A percentile compares a stretch with the other conserved stretches of the same genome.
Conservation (phyloP, 2,797 vertebrate species). For the Alca torda region DNA sequence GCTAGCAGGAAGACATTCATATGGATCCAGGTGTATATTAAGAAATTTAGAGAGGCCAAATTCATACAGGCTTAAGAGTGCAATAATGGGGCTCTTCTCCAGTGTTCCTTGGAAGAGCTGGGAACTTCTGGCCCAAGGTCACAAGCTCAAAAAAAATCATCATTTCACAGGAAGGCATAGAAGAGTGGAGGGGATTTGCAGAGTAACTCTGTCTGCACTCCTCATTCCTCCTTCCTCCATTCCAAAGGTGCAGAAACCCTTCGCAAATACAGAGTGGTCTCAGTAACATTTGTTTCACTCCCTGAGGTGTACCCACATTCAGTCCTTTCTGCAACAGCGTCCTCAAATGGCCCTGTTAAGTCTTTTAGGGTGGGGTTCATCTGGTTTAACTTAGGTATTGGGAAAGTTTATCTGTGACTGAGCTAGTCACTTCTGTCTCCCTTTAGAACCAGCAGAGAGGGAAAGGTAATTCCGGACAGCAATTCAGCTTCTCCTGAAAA, state of each 20-base stretch:
- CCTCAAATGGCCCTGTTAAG: not conserved
- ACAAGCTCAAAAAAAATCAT: not conserved
- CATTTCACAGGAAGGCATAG: not conserved
- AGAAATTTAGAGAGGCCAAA: not conserved
- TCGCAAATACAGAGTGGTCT: not conserved
- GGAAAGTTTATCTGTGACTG: not conserved
- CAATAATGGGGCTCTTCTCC: not conserved
- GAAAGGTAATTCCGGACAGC: not conserved
- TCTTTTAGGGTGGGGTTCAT: not conserved
- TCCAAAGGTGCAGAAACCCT: not conserved
- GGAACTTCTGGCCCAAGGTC: rapidly evolving
- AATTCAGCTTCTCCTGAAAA: not conserved
- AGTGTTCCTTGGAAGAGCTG: not conserved
- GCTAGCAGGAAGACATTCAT: not conserved
- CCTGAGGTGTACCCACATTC: not conserved
- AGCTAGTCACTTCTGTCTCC: not conserved
- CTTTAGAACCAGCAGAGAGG: not conserved
- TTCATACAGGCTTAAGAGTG: not conserved
- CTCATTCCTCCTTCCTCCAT: not conserved
- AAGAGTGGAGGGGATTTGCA: not conserved
- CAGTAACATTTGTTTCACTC: not conserved
- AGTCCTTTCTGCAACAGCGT: not conserved
- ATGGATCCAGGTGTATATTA: not conserved
- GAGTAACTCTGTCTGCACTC: not conserved
- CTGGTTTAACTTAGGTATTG: not conserved